phyloP scores from a whole-genome alignment of 1,140 invertebrate genomes.

The Catajapyx aquilonaris region DNA sequence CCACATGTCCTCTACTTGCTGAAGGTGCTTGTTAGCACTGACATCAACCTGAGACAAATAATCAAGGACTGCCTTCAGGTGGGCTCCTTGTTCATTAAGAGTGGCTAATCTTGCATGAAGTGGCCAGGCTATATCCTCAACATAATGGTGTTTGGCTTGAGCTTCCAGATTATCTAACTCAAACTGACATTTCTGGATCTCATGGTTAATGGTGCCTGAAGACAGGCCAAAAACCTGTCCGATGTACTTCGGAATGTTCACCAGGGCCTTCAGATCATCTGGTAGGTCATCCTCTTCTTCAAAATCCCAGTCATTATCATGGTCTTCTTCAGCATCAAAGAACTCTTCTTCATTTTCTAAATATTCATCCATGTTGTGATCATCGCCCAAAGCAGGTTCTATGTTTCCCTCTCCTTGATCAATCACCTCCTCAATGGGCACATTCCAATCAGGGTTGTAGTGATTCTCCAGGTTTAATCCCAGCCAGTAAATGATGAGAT shows the following conservation, averaged over 20 bases:
- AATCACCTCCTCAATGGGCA: neutral
- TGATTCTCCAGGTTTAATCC: neutral
- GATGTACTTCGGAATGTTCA: neutral
- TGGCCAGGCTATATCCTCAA: no score
- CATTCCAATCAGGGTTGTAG: neutral
- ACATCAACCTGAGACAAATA: no score
- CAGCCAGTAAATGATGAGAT: neutral
- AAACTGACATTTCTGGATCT: no score
- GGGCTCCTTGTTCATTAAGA: no score
- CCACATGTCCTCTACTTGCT: neutral
- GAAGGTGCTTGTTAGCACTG: no score
- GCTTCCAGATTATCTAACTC: neutral
- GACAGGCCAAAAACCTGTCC: constrained; percentile 2
- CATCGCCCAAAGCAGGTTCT: neutral
- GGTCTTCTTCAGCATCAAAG: constrained; percentile 8
- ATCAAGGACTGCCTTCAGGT: no score
- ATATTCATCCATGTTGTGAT: no score
- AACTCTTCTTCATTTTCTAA: constrained; percentile 7
- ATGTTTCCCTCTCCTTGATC: neutral
- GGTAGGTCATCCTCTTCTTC: neutral
- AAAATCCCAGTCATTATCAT: neutral
- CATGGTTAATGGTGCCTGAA: no score
- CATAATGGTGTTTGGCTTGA: no score
- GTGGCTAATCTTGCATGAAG: no score
- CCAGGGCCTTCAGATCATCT: constrained; percentile 6